Evolutionary conservation across 2,797 vertebrate genomes (phyloP).

Genomic region (Halcyon leucocephala): DNA sequence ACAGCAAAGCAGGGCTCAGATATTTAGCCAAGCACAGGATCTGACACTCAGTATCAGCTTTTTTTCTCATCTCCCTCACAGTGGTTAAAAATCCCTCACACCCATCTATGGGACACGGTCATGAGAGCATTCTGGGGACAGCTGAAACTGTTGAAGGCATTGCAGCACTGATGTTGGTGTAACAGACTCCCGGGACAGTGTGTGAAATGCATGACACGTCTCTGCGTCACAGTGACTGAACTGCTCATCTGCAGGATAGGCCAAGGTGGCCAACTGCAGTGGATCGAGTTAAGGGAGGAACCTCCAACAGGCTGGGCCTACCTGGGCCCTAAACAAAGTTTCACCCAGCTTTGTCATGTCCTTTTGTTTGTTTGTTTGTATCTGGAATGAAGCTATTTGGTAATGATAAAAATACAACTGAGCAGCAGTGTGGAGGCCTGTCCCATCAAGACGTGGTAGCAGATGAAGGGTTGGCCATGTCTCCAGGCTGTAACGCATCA

Average conservation of each 20-base stretch:
- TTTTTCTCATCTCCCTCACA: neutral
- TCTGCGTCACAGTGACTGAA: neutral
- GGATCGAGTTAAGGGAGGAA: neutral
- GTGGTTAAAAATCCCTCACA: neutral
- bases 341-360: neutral
- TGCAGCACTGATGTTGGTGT: neutral
- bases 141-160: neutral
- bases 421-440: neutral
- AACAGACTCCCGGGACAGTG: neutral
- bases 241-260: neutral
- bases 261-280: neutral
- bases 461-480: fast-evolving
- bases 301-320: neutral
- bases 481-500: neutral
- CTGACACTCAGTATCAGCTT: neutral
- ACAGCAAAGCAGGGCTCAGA: neutral
- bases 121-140: neutral
- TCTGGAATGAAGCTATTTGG: neutral
- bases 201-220: neutral
- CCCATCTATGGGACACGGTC: neutral
- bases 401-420: neutral
- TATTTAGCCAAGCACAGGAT: neutral
- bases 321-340: neutral
- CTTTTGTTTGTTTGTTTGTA: neutral
- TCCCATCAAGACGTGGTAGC: neutral